Percentiles rank a stretch among this genome's conserved stretches.
phyloP scores from a whole-genome alignment of 2,797 vertebrate genomes.

The Eremophila alpestris region DNA sequence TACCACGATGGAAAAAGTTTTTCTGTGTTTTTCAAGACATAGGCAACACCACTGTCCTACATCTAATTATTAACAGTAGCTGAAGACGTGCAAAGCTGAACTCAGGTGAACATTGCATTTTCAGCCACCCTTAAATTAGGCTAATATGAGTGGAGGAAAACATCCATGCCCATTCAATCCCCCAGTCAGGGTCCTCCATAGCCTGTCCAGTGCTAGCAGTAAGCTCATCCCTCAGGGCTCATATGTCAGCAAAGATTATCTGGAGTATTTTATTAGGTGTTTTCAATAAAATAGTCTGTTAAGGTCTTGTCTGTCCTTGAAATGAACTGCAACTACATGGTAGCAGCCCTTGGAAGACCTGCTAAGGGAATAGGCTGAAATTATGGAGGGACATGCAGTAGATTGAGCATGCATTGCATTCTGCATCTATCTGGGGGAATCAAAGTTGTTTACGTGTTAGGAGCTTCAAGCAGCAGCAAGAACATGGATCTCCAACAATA shows the following conservation, averaged over 20 bases:
- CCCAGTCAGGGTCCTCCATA: not conserved
- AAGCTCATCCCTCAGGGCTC: not conserved
- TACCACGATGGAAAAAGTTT: not conserved
- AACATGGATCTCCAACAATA: not conserved
- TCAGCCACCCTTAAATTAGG: not conserved
- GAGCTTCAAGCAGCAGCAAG: not conserved
- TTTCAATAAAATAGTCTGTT: not conserved
- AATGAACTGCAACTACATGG: not conserved
- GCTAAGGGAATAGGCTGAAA: not conserved
- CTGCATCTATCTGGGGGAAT: not conserved
- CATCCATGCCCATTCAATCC: accelerated
- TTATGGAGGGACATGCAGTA: not conserved
- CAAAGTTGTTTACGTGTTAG: not conserved
- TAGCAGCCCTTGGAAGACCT: not conserved
- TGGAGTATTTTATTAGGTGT: not conserved
- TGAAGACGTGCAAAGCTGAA: not conserved
- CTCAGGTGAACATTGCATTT: not conserved
- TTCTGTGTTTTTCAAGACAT: not conserved
- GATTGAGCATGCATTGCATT: not conserved
- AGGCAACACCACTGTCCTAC: not conserved
- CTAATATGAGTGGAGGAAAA: not conserved
- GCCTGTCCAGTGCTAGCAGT: not conserved
- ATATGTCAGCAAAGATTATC: not conserved
- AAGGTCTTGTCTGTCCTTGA: not conserved
- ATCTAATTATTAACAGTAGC: not conserved